Base-by-base conservation (phyloP, 2,797 vertebrate species). In the Notamacropus eugenii region DNA sequence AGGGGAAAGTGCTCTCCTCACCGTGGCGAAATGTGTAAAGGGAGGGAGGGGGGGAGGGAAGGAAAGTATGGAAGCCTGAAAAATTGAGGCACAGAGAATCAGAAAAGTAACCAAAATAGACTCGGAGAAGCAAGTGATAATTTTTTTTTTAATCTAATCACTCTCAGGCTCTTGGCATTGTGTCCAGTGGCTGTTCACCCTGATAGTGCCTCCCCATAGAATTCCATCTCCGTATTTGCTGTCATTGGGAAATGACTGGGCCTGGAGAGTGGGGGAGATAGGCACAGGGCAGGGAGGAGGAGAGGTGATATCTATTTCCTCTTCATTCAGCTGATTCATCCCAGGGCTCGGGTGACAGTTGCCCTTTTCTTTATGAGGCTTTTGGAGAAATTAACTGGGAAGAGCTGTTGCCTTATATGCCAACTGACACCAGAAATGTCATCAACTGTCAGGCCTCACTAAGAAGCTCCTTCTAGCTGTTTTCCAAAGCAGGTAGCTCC, bases 111-210 rank as follows among this genome's bases (percentile, higher is more conserved):
- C 13, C 67, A 93, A 91, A 19, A 6, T 28, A 90, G 54, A 29
- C 34, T 93, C 55, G 55, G 56, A 94, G 40, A 94, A 87, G 67
- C 29, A 55, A 91, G 92, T 9, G 13, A 24, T 29, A 29, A 3
- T 10, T 92, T 90, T 19, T 54, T 93, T 91, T 74, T 91, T 50
- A 28, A 28, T 55, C 50, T 28, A 55, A 54, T 34, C 8, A 28
- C 3, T 16, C 58, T 55, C 4, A 0, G 0, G 5, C 92, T 31
- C 34, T 55, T 54, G 13, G 34, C 5, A n/a, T 27, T 27, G 0
- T 1, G 4, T n/a, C 14, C 12, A 54, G 5, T 6, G n/a, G 54
- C 50, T 82, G 40, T 46, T 54, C 22, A 74, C 50, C 55, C 62
- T 29, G 54, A 58, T 52, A 27, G 34, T 16, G 0, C 52, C 91